These are phyloP conservation scores for Ephialtes manifestator DNA, from an alignment of 2,888 invertebrate genomes.

Conservation along the genomic window DNA sequence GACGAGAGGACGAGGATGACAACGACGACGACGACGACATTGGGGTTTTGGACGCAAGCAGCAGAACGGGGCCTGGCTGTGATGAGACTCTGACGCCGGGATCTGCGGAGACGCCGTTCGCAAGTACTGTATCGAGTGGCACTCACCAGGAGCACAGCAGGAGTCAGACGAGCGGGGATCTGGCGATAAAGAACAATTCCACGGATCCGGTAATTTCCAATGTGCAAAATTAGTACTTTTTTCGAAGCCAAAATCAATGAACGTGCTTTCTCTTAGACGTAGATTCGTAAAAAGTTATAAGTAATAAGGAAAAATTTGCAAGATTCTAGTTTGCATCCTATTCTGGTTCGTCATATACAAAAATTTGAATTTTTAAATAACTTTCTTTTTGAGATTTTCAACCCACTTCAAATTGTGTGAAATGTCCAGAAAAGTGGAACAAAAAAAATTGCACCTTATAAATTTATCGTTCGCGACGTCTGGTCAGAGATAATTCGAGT, in stretches of 20 bases:
- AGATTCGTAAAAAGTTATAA: too few relatives aligned
- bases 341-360: too few relatives aligned
- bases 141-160: conserved; percentile 86
- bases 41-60: conserved; percentile 88
- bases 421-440: too few relatives aligned
- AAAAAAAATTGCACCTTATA: too few relatives aligned
- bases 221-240: background rate
- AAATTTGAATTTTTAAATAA: too few relatives aligned
- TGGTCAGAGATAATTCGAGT: too few relatives aligned
- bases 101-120: conserved; percentile 95
- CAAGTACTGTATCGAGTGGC: conserved; percentile 91
- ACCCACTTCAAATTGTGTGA: too few relatives aligned
- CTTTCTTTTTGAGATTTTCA: too few relatives aligned
- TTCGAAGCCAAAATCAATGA: background rate
- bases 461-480: too few relatives aligned
- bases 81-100: conserved; percentile 90
- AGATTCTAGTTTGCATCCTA: too few relatives aligned
- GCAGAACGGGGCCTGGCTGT: conserved; percentile 88
- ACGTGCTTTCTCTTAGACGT: too few relatives aligned
- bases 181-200: conserved; percentile 82
- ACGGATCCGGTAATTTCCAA: conserved; percentile 75
- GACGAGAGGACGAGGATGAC: conserved; percentile 93
- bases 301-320: too few relatives aligned
- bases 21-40: conserved; percentile 93
- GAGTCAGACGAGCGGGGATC: conserved; percentile 63